A percentile compares a stretch with the other conserved stretches of the same genome.
Evolutionary conservation across 2,888 invertebrate genomes (phyloP).

Genomic region (Chalcosyrphus nemorum): DNA sequence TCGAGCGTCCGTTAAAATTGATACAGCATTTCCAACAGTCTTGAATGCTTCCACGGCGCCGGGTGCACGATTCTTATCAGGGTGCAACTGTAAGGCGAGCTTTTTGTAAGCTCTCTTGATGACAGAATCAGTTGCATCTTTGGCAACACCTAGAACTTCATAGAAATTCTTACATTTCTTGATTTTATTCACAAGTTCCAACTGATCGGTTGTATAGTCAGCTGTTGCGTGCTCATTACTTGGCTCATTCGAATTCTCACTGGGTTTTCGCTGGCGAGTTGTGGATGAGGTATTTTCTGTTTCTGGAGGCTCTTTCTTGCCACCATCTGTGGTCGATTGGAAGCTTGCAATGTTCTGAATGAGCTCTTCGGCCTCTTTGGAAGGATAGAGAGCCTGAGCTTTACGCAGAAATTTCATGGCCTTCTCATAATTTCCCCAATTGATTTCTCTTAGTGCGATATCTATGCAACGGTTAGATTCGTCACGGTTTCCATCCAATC

Average conservation of each 20-base stretch:
- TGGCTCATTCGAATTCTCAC: slow-evolving; percentile 75
- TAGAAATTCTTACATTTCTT: slow-evolving; percentile 89
- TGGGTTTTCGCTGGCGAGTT: slow-evolving; percentile 79
- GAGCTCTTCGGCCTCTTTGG: slow-evolving; percentile 85
- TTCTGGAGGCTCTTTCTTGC: background rate
- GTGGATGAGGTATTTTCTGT: slow-evolving; percentile 68
- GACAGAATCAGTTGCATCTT: slow-evolving; percentile 86
- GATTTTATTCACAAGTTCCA: slow-evolving; percentile 86
- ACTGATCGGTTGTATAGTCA: slow-evolving; percentile 89
- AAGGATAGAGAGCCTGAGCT: slow-evolving; percentile 86
- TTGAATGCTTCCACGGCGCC: slow-evolving; percentile 92
- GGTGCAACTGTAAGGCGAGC: slow-evolving; percentile 90
- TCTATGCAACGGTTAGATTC: slow-evolving; percentile 87
- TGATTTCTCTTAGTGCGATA: slow-evolving; percentile 85
- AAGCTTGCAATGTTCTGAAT: slow-evolving; percentile 74
- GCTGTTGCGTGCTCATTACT: slow-evolving; percentile 74
- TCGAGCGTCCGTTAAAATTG: slow-evolving; percentile 88
- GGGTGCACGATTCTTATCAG: slow-evolving; percentile 92
- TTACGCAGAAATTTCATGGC: slow-evolving; percentile 86
- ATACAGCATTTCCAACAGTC: slow-evolving; percentile 91
- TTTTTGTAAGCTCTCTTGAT: slow-evolving; percentile 89
- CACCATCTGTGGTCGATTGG: slow-evolving; percentile 49
- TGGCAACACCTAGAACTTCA: slow-evolving; percentile 87
- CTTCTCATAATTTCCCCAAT: slow-evolving; percentile 84
- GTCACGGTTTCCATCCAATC: slow-evolving; percentile 88